A percentile compares a stretch with the other conserved stretches of the same genome.
These are phyloP conservation scores for Pollicipes pollicipes DNA, from an alignment of 1,140 invertebrate genomes.

Conservation along the genomic window DNA sequence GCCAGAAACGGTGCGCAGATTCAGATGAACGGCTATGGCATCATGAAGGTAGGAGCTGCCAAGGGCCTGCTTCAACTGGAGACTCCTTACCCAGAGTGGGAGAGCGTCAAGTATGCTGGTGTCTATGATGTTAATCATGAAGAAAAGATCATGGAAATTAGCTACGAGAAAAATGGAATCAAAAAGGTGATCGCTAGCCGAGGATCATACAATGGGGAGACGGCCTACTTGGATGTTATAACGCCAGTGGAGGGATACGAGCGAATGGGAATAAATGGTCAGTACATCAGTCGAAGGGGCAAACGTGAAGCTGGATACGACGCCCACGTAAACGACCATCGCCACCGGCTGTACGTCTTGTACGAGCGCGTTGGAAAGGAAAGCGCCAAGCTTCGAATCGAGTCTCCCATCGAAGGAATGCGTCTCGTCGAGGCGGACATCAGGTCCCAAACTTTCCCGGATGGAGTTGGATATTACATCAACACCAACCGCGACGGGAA, in stretches of 20 bases:
- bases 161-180: neutral
- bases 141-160: neutral
- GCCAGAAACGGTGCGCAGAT: neutral
- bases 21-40: neutral
- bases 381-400: neutral
- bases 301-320: neutral
- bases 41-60: neutral
- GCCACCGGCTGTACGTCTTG: neutral
- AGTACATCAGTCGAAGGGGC: neutral
- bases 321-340: constrained; percentile 3
- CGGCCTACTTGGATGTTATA: neutral
- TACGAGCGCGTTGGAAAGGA: neutral
- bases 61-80: neutral
- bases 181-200: neutral
- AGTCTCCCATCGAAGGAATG: neutral
- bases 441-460: neutral
- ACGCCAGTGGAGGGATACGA: neutral
- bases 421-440: neutral
- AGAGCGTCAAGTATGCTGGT: neutral
- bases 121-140: neutral
- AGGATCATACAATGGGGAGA: neutral
- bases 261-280: neutral
- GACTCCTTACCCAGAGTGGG: neutral
- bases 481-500: neutral
- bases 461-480: neutral